Evolutionary conservation across 2,888 invertebrate genomes (phyloP).

Genomic region (Podabrus alpinus): DNA sequence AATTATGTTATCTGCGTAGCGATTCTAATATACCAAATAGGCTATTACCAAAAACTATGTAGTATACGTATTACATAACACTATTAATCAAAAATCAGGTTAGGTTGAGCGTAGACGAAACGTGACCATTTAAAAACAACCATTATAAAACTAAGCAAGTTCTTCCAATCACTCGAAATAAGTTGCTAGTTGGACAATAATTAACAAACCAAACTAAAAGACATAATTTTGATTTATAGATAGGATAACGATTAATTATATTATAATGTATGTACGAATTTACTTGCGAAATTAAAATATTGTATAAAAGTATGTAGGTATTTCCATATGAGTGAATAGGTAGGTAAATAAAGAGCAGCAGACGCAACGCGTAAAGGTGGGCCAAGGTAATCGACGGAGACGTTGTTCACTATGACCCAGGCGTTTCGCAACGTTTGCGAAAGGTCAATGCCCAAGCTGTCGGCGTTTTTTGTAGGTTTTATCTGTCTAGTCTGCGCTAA

Average conservation of each 20-base stretch:
- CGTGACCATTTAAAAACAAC: too few species aligned
- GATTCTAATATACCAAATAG: too few species aligned
- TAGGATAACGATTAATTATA: background rate
- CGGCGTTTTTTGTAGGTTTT: constrained; percentile 27
- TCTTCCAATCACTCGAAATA: too few species aligned
- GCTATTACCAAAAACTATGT: too few species aligned
- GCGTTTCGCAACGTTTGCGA: constrained; percentile 26
- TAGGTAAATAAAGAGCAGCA: constrained; percentile 14
- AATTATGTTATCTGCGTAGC: too few species aligned
- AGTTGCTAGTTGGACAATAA: too few species aligned
- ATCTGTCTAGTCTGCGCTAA: constrained; percentile 30
- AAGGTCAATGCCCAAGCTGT: constrained; percentile 29
- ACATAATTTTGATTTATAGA: background rate
- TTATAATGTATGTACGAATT: background rate
- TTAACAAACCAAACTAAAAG: too few species aligned
- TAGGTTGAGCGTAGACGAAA: too few species aligned
- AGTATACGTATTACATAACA: too few species aligned
- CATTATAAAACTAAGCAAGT: too few species aligned
- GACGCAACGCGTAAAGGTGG: constrained; percentile 17
- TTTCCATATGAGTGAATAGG: background rate
- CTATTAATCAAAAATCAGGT: too few species aligned
- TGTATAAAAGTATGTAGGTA: background rate
- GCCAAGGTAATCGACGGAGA: constrained; percentile 26
- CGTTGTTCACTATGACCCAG: constrained; percentile 25
- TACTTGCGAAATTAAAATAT: background rate